Conservation (phyloP, 2,888 invertebrate genomes). For the Teleiodes luculella region DNA sequence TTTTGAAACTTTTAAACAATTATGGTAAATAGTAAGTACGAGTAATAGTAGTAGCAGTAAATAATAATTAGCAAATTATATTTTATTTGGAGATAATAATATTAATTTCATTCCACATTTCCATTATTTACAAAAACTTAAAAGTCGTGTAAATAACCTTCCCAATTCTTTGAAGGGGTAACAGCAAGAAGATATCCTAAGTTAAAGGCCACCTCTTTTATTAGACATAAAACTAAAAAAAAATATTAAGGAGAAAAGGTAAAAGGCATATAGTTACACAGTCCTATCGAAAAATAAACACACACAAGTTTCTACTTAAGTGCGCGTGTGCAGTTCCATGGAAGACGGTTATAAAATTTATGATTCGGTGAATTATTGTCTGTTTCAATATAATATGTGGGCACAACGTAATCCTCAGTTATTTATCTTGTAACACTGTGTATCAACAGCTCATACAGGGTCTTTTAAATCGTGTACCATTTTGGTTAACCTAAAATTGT, state of each 20-base stretch:
- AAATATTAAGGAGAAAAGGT: slow-evolving; percentile 44
- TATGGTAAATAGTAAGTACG: too few relatives aligned
- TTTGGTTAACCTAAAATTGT: neutral
- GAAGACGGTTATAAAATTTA: slow-evolving; percentile 72
- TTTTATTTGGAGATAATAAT: too few relatives aligned
- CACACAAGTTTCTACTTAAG: slow-evolving; percentile 72
- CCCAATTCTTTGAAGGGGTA: slow-evolving; percentile 70
- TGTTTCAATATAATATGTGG: slow-evolving; percentile 30
- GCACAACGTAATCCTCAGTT: slow-evolving; percentile 30
- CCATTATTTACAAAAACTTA: too few relatives aligned
- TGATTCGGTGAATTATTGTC: slow-evolving; percentile 68
- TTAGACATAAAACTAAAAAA: slow-evolving; percentile 64
- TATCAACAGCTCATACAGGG: neutral
- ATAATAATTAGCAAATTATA: too few relatives aligned
- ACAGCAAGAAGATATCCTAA: slow-evolving; percentile 47
- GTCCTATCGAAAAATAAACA: slow-evolving; percentile 76
- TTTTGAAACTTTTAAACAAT: too few relatives aligned
- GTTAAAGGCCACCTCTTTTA: slow-evolving; percentile 63
- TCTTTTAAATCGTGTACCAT: neutral
- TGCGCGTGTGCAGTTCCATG: slow-evolving; percentile 52
- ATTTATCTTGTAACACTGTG: slow-evolving; percentile 24
- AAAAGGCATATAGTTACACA: slow-evolving; percentile 68
- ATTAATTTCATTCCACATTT: too few relatives aligned
- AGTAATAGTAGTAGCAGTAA: too few relatives aligned
- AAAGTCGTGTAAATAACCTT: slow-evolving; percentile 45